Percentiles rank a stretch among this genome's conserved stretches.
phyloP scores from a whole-genome alignment of 2,113 vertebrate species.

The Alaudala cheleensis region DNA sequence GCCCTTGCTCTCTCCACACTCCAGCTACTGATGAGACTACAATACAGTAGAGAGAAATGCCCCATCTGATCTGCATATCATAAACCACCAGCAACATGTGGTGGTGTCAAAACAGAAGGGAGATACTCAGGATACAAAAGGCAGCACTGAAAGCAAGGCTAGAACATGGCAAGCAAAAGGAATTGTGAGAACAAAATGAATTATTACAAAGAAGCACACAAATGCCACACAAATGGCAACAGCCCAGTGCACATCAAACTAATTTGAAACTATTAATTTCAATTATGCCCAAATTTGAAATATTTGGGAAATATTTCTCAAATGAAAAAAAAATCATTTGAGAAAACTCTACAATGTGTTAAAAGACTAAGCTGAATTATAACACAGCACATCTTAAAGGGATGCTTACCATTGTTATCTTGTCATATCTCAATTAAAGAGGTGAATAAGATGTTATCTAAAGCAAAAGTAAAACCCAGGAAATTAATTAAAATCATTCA shows the following conservation, averaged over 20 bases:
- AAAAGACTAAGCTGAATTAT: background rate
- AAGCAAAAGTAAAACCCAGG: background rate
- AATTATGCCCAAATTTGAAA: background rate
- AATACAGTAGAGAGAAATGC: background rate
- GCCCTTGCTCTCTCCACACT: background rate
- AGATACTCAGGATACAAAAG: background rate
- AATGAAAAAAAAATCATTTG: background rate
- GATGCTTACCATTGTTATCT: background rate
- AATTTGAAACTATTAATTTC: background rate
- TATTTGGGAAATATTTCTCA: background rate
- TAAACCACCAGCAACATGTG: background rate
- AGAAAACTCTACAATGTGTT: background rate
- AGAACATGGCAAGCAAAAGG: background rate
- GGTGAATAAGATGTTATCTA: background rate
- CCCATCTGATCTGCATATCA: background rate
- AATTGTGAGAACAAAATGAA: background rate
- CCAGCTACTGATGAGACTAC: background rate
- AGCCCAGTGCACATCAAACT: background rate
- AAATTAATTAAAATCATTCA: conserved; percentile 1
- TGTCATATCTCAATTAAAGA: background rate
- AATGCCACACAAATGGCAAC: background rate
- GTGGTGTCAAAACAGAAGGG: background rate
- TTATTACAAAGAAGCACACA: rapidly evolving
- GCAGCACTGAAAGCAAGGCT: background rate
- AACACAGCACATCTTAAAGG: background rate